Evolutionary conservation across 1,140 invertebrate species (phyloP), one percentile per base, ranked within the genome.

Genomic region (Atta colombica): DNA sequence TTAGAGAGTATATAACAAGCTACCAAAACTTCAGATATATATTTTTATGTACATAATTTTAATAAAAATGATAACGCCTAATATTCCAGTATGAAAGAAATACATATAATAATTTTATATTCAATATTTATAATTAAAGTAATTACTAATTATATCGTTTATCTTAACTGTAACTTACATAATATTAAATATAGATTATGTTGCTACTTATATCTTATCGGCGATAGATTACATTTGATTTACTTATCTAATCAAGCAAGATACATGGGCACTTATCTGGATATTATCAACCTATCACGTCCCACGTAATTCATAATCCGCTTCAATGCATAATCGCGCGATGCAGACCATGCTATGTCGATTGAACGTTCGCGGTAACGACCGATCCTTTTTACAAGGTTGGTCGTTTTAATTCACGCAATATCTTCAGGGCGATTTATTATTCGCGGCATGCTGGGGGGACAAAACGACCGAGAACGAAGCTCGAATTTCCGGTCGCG

Each of bases 401-500:
- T 8, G 63, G 28, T 6, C 0, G 18, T 28, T 72, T 72, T 71
- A 81, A 81, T 81, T 72, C n/a, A 31, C 31, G 66, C 78, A 21
- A 31, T 49, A 60, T 49, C 35, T 16, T 53, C 16, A 18, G 16
- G 21, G 8, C 53, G 78, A 82, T 82, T 82, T 82, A 72, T 82
- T 60, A 82, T 49, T 25, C 53, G 65, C 35, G 16, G 8, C 28
- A 21, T 4, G 58, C 7, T 21, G 16, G 78, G 10, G 78, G 16
- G 16, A 10, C 65, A 71, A 72, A 82, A 71, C 35, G 21, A 82
- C 39, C 68, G 49, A 39, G 78, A 60, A n/a, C 35, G 53, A 72
- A 51, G 49, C 66, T 71, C 53, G 68, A 60, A 72, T 72, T 82
- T 82, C 80, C 80, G 68, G 77, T 53, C 39, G 45, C 39, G n/a